phyloP scores from a whole-genome alignment of 2,797 vertebrate species.

The Menidia menidia region DNA sequence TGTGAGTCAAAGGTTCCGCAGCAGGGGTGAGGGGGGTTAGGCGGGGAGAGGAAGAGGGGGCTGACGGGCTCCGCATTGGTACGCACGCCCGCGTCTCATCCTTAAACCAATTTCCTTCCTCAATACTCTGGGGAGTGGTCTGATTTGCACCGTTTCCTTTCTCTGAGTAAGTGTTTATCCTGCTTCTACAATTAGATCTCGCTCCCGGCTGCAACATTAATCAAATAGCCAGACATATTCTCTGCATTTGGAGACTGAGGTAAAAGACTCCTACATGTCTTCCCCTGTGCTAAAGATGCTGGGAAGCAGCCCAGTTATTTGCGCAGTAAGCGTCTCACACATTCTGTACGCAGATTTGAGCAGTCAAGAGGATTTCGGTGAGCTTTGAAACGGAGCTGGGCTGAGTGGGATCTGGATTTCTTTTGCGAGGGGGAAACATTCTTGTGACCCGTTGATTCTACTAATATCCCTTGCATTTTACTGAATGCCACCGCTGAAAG shows the following conservation, averaged over 20 bases:
- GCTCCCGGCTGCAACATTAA: slow-evolving; percentile 76
- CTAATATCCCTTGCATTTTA: slow-evolving; percentile 27
- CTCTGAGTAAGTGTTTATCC: slow-evolving; percentile 79
- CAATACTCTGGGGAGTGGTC: slow-evolving; percentile 69
- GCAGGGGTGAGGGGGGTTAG: slow-evolving; percentile 39
- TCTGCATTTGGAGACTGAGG: slow-evolving; percentile 61
- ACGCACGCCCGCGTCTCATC: slow-evolving; percentile 69
- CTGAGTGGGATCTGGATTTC: slow-evolving; percentile 31
- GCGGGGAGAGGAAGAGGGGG: slow-evolving; percentile 24
- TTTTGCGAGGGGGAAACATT: slow-evolving; percentile 6
- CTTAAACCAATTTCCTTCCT: slow-evolving; percentile 80
- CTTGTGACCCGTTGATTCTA: slow-evolving; percentile 19
- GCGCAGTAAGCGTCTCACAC: slow-evolving; percentile 37
- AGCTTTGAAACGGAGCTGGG: slow-evolving; percentile 16
- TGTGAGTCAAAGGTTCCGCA: slow-evolving; percentile 57
- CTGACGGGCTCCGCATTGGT: slow-evolving; percentile 62
- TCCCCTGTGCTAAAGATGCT: slow-evolving; percentile 54
- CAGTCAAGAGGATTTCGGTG: slow-evolving; percentile 41
- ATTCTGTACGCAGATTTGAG: slow-evolving; percentile 43
- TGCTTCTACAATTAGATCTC: slow-evolving; percentile 81
- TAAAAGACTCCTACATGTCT: slow-evolving; percentile 57
- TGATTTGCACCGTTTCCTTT: slow-evolving; percentile 77
- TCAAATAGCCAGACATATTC: slow-evolving; percentile 73
- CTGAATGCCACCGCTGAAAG: neutral
- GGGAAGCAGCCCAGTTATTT: slow-evolving; percentile 43